Evolutionary conservation across 2,797 vertebrate species (phyloP), one percentile per base, ranked within the genome.

Genomic region (Hephaestus fuliginosus): DNA sequence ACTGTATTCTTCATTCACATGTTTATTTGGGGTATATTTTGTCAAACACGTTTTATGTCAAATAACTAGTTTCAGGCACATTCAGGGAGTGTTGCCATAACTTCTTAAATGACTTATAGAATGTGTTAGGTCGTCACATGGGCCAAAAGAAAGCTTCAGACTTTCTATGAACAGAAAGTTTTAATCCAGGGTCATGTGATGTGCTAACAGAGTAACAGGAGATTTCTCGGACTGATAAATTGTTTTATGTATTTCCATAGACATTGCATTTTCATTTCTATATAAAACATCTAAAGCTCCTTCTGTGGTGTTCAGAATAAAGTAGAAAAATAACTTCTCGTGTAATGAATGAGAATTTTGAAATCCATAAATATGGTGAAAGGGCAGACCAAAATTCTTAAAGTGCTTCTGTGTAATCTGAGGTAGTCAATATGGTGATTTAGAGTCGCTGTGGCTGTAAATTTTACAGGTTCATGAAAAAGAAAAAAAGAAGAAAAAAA

Each of bases 401-500:
- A 56, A 52, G 13, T 17, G 61, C 20, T 28, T 74, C 20, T 39
- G 18, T 36, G 67, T 60, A 30, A 52, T 13, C 22, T 67, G 28
- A 51, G 30, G 15, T 1, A 49, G 44, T 67, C 49, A 67, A 39
- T 64, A 25, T 10, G 5, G 36, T 77, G 25, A 70, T 52, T 39
- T 13, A 20, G 1, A 61, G 44, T 41, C 55, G 15, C 12, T 63
- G 67, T 66, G 49, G 20, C 10, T 11, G 56, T 46, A 56, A 68
- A 61, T 61, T 5, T 62, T 36, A 58, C 17, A 74, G 67, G 53
- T 67, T 69, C 12, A 41, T 9, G 28, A 63, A 80, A 72, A 63
- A 83, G 53, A 15, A 8, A 48, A 43, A 9, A 30, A 7, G 0
- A 57, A 49, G 12, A 30, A 36, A 69, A 67, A 67, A 43, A 44